A percentile compares a stretch with the other conserved stretches of the same genome.
phyloP scores from a whole-genome alignment of 2,797 vertebrate genomes.

The Diglossa cyanea region DNA sequence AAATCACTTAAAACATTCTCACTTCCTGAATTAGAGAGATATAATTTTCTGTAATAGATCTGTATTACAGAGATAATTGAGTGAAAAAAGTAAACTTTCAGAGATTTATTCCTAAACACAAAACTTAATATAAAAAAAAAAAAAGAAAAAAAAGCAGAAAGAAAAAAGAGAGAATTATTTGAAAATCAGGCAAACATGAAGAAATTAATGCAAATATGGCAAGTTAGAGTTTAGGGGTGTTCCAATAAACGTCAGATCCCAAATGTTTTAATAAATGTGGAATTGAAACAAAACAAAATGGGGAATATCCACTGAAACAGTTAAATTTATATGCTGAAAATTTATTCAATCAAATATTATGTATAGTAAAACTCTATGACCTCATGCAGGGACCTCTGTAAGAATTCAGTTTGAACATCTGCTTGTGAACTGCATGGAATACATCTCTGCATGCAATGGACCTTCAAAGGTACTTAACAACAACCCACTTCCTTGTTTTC shows the following conservation, averaged over 20 bases:
- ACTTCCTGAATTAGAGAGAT: neutral
- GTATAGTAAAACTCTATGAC: neutral
- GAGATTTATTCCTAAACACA: neutral
- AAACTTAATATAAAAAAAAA: too few relatives aligned
- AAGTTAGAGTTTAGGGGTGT: neutral
- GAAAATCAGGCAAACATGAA: neutral
- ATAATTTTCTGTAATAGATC: neutral
- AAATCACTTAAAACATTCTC: neutral
- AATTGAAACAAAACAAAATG: neutral
- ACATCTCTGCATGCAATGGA: neutral
- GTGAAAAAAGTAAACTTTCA: neutral
- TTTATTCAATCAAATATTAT: neutral
- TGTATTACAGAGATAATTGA: neutral
- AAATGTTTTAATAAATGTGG: neutral
- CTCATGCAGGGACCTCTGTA: accelerated
- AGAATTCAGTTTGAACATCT: neutral
- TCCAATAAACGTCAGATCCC: neutral
- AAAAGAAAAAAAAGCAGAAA: neutral
- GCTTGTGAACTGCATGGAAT: neutral
- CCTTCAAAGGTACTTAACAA: neutral
- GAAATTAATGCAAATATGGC: neutral
- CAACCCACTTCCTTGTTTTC: neutral
- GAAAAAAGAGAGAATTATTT: neutral
- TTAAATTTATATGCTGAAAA: neutral
- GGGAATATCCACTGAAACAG: neutral